Base-by-base conservation (phyloP, 2,113 vertebrate genomes). In the Tinamus guttatus region DNA sequence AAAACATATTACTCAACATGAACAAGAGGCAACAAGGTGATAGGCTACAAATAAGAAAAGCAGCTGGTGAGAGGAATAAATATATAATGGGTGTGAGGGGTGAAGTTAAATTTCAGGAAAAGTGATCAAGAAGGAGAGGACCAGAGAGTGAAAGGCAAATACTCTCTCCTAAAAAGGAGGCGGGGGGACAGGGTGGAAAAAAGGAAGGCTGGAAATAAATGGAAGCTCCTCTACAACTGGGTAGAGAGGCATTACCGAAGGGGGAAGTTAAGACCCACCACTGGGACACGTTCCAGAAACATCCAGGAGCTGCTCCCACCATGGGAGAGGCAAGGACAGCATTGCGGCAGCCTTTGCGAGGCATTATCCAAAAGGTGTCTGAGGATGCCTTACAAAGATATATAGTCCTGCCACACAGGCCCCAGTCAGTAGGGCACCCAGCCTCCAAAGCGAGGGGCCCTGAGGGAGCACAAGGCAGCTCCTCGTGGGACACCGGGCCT, bases 21-120 rank as follows among this genome's bases (percentile, higher is more conserved):
- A 96, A 40, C 28, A 84, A 58, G 38, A 81, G 79, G 94, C 96
- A 96, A 81, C 79, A 6, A 80, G 96, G 60, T 38, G 34, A 90
- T 86, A 70, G 69, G 34, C 85, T 95, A 93, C 85, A 96, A 97
- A 95, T 82, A n/a, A 96, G 86, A 87, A 95, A 87, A 92, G 41
- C 11, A 7, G 47, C 70, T 60, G 56, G 74, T 51, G 52, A 96
- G 93, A 60, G 60, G 89, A 97, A 94, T 85, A 87, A 97, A 95
- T 86, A 87, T 20, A 41, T 88, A 93, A 90, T 75, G 64, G 89
- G 49, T 88, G 76, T 47, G 68, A 92, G 86, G 89, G 36, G 81
- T 81, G 80, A 96, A 87, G 45, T 88, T 58, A 86, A 94, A 70
- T 51, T 80, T 84, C 70, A 92, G n/a, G 17, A 93, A 95, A 95